Evolutionary conservation across 64 coral and sea anemone species (phyloP), one percentile per base, ranked within the genome.

Genomic region (Stylophora pistillata): DNA sequence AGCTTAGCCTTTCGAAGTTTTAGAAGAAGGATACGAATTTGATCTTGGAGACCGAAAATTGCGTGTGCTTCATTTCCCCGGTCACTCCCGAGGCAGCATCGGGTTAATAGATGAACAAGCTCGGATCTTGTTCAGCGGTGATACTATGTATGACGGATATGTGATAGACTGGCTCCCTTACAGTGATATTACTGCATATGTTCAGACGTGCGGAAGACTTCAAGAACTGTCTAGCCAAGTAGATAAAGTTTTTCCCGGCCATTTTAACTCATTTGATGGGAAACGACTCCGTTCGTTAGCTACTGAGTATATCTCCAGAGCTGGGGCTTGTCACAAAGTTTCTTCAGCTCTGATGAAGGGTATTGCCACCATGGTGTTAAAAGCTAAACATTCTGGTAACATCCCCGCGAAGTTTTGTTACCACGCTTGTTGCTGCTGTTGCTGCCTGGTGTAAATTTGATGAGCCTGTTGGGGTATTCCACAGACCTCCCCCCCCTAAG

Each of bases 111-210:
- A 95, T 21, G 94, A 95, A 32, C 41, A 77, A 56, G 77, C 89
- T 16, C 71, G 73, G 58, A 73, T 89, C 33, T 56, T 92, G 57
- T 95, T 95, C 13, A 95, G 77, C 11, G 94, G 94, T 0, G 94
- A 95, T 17, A 82, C 76, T 0, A 86, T 95, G 31, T 95, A 95
- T 55, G 85, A 92, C 16, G 76, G 77, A 53, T 26, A 14, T 56
- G 15, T 95, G 58, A 89, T 95, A 28, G 94, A 95, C 32, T 95
- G 89, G 89, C 79, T 95, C 74, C 94, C 94, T 2, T 82, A 88
- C 55, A 95, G 94, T 17, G 83, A 85, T 34, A 34, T 95, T 31
- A 63, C 30, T 70, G 53, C 88, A 2, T 95, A 95, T 76, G 31
- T 89, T 52, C 73, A 74, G n/a, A 86, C 89, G 15, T 95, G 89